phyloP scores from a whole-genome alignment of 2,888 invertebrate species.

The Xiphydria camelus region DNA sequence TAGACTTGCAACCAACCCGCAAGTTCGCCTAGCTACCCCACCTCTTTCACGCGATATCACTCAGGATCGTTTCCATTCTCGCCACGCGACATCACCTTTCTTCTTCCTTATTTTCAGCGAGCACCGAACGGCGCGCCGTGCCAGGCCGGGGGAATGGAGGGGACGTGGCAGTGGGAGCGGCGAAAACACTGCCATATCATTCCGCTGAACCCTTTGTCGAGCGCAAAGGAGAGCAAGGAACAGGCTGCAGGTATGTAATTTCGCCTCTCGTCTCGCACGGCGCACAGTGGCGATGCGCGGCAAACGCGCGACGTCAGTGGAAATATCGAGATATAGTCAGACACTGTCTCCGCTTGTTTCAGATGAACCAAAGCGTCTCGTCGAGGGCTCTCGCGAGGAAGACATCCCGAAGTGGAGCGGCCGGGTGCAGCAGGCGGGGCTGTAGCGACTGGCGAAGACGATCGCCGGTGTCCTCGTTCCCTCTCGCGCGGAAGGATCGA shows the following conservation, averaged over 20 bases:
- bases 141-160: conserved; percentile 55
- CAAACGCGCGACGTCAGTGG: not conserved
- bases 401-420: conserved; percentile 40
- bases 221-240: conserved; percentile 50
- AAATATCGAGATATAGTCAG: not conserved
- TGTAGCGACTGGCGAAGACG: conserved; percentile 41
- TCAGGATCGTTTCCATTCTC: no score
- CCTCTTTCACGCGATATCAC: no score
- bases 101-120: no score
- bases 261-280: conserved; percentile 1
- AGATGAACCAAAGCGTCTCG: conserved; percentile 50
- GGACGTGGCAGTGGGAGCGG: conserved; percentile 55
- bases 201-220: conserved; percentile 52
- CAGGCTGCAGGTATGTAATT: conserved; percentile 48
- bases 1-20: no score
- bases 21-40: no score
- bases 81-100: no score
- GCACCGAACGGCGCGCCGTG: conserved; percentile 38
- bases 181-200: conserved; percentile 56
- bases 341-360: conserved; percentile 19
- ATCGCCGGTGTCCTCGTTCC: conserved; percentile 8
- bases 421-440: conserved; percentile 41
- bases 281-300: not conserved
- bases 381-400: conserved; percentile 37
- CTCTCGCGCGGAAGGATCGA: no score